A percentile compares a stretch with the other conserved stretches of the same genome.
Conservation (phyloP, 2,113 vertebrate genomes). For the Psettodes erumei region DNA sequence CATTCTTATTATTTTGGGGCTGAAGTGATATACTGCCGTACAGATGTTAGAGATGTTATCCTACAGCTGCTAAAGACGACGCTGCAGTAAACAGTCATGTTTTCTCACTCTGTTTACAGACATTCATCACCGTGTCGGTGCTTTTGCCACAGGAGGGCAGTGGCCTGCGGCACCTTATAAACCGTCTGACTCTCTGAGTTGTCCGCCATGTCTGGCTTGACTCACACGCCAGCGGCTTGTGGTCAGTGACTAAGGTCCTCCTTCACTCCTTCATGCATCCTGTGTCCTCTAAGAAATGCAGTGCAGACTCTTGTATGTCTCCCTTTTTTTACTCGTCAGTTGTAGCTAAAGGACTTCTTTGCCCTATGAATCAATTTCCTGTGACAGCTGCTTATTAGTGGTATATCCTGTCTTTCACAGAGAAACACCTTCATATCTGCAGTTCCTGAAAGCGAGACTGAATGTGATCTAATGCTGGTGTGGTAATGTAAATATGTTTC, state of each 20-base stretch:
- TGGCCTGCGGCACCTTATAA: conserved; percentile 58
- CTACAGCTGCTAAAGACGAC: not conserved
- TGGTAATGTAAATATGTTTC: not conserved
- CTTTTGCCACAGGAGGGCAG: conserved; percentile 19
- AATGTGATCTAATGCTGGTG: not conserved
- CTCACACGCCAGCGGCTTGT: conserved; percentile 65
- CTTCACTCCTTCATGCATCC: conserved; percentile 35
- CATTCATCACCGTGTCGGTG: conserved; percentile 49
- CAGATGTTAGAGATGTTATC: conserved; percentile 5
- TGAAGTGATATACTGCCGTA: not conserved
- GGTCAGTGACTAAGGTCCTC: conserved; percentile 77
- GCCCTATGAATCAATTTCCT: conserved; percentile 34
- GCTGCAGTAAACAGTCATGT: conserved; percentile 17
- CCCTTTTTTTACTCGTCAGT: not conserved
- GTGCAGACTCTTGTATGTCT: not conserved
- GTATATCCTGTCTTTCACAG: conserved; percentile 14
- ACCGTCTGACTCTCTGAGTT: conserved; percentile 65
- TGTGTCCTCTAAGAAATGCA: conserved; percentile 16
- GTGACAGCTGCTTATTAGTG: not conserved
- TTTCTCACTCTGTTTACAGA: conserved; percentile 60
- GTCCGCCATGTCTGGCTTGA: conserved; percentile 72
- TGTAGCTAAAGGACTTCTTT: not conserved
- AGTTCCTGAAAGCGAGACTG: not conserved
- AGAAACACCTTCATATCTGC: not conserved
- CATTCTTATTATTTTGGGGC: not conserved